phyloP scores from a whole-genome alignment of 2,888 invertebrate genomes.

The Nebria brevicollis region DNA sequence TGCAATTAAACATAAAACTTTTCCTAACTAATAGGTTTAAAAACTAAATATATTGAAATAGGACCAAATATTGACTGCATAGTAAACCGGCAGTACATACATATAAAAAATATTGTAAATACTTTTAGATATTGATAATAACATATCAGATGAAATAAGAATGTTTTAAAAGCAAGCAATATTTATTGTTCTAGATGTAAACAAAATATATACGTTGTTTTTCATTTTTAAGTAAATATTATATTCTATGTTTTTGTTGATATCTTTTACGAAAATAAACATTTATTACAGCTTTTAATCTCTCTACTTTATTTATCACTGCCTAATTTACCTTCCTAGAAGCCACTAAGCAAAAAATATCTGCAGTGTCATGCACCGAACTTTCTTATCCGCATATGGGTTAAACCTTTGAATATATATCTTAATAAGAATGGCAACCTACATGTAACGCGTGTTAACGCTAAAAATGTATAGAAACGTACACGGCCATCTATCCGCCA shows the following conservation, averaged over 20 bases:
- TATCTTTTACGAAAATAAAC: conserved; percentile 5
- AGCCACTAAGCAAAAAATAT: too few relatives aligned
- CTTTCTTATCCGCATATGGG: too few relatives aligned
- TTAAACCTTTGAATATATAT: too few relatives aligned
- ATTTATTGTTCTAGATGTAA: conserved; percentile 22
- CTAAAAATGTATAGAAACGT: too few relatives aligned
- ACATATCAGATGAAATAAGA: conserved; percentile 40
- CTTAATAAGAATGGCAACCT: too few relatives aligned
- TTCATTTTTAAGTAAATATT: not conserved
- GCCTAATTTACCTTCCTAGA: too few relatives aligned
- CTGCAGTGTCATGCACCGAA: too few relatives aligned
- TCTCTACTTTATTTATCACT: not conserved
- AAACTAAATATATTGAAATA: conserved; percentile 33
- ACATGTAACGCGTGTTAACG: too few relatives aligned
- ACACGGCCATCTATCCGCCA: too few relatives aligned
- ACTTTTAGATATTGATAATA: conserved; percentile 42
- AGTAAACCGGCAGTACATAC: not conserved
- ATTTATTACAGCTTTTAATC: conserved; percentile 16
- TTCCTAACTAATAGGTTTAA: conserved; percentile 28
- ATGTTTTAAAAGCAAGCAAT: conserved; percentile 35
- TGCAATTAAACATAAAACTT: conserved; percentile 13
- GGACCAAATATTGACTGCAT: conserved; percentile 34
- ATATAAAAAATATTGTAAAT: not conserved
- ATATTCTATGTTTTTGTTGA: not conserved
- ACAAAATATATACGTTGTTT: conserved; percentile 9